Percentiles rank a stretch among this genome's conserved stretches.
phyloP scores from a whole-genome alignment of 1,140 invertebrate genomes.

The Tetraneura akinire region DNA sequence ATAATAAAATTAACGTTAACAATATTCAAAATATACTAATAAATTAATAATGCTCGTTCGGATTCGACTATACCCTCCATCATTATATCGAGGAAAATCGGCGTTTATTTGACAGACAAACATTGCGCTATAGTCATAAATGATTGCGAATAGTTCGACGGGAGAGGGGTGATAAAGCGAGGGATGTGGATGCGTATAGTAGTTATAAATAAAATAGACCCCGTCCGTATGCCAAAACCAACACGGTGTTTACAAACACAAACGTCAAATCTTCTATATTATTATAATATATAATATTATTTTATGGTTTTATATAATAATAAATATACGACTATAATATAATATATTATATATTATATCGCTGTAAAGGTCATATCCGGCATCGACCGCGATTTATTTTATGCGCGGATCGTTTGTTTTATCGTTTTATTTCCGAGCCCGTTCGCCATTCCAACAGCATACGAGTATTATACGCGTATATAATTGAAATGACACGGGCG shows the following conservation, averaged over 20 bases:
- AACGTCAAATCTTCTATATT: neutral
- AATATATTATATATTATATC: conserved; percentile 1
- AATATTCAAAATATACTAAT: too few relatives aligned
- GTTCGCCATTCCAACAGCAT: too few relatives aligned
- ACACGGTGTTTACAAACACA: conserved; percentile 30
- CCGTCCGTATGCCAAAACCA: conserved; percentile 9
- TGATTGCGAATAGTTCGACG: neutral
- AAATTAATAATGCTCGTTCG: too few relatives aligned
- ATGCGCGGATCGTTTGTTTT: neutral
- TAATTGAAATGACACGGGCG: too few relatives aligned
- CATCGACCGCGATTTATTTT: neutral
- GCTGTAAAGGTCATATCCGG: neutral
- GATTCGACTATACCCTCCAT: too few relatives aligned
- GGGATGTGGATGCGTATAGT: neutral
- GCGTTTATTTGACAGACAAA: conserved; percentile 27
- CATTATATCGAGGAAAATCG: neutral
- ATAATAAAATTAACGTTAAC: too few relatives aligned
- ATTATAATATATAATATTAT: neutral
- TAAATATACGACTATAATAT: neutral
- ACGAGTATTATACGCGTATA: too few relatives aligned
- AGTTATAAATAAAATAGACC: conserved; percentile 39
- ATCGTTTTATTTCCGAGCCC: neutral
- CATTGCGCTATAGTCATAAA: neutral
- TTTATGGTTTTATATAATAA: neutral
- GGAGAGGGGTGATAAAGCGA: too few relatives aligned